These are phyloP conservation scores for Malurus elegans DNA, from an alignment of 2,113 vertebrate species.

Conservation along the genomic window DNA sequence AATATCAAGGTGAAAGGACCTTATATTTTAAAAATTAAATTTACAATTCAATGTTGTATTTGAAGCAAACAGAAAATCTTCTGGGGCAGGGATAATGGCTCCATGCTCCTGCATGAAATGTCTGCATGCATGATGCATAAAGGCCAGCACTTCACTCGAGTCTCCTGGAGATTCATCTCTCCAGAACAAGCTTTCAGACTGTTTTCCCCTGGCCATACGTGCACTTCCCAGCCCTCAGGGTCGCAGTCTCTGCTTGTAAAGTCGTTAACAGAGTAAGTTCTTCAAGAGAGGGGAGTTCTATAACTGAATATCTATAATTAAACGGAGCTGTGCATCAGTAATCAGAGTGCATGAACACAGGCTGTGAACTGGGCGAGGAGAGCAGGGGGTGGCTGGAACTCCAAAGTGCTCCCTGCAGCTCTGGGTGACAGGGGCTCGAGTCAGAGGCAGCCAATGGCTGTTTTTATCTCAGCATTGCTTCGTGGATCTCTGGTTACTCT, in stretches of 20 bases:
- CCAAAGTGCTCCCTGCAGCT: neutral
- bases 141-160: neutral
- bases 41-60: neutral
- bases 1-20: neutral
- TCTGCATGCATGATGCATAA: neutral
- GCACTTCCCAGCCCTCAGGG: neutral
- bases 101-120: neutral
- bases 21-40: constrained; percentile 8
- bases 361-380: neutral
- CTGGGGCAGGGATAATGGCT: neutral
- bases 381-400: neutral
- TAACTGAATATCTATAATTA: neutral
- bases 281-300: neutral
- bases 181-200: neutral
- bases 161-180: neutral
- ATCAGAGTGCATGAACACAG: neutral
- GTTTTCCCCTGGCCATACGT: neutral
- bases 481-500: neutral
- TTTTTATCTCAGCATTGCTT: neutral
- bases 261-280: neutral
- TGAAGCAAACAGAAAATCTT: neutral
- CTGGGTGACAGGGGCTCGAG: fast-evolving
- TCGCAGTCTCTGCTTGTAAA: neutral
- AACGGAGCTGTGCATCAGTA: neutral
- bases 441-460: neutral